Evolutionary conservation across 2,888 invertebrate genomes (phyloP), one percentile per base, ranked within the genome.

Genomic region (Drosophila atripex): DNA sequence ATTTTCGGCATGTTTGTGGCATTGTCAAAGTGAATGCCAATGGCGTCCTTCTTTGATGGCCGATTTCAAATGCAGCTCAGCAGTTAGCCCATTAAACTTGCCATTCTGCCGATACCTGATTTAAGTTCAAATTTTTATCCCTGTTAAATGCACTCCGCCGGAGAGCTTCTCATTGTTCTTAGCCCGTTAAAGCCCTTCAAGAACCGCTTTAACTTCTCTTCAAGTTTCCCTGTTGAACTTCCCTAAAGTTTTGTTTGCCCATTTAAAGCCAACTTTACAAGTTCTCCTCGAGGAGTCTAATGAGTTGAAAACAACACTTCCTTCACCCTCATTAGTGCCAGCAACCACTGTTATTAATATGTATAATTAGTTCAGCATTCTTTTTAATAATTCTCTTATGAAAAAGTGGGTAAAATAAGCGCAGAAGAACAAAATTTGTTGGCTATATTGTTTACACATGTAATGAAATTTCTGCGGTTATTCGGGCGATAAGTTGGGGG

Each of bases 391-490:
- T 50, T 38, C 51, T 47, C n/a, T 50, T 25, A 12, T 25, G 35
- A 35, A 14, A 35, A 7, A 35, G 5, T n/a, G 35, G 8, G 39
- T 11, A 41, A 18, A 41, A 50, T 43, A 21, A 32, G 18, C 16
- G 9, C 1, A 32, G 3, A 28, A 30, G 54, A 64, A 25, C 18
- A 9, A 45, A 65, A 80, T 73, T 73, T 78, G 58, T 71, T 71
- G 64, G 30, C 60, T 68, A 63, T 70, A 71, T 70, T 78, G 71
- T 78, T 76, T 73, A 85, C 85, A 86, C 61, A 71, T 73, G 79
- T 80, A 87, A 86, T 80, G 76, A 80, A 80, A 80, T 87, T 85
- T 71, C 63, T 76, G 73, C 55, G 87, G 76, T 73, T 73, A 41
- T 59, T 64, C 68, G 63, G 56, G 66, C 73, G 46, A 21, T 4